Evolutionary conservation across 2,113 vertebrate species (phyloP).

Genomic region (Tretioscincus oriximinensis): DNA sequence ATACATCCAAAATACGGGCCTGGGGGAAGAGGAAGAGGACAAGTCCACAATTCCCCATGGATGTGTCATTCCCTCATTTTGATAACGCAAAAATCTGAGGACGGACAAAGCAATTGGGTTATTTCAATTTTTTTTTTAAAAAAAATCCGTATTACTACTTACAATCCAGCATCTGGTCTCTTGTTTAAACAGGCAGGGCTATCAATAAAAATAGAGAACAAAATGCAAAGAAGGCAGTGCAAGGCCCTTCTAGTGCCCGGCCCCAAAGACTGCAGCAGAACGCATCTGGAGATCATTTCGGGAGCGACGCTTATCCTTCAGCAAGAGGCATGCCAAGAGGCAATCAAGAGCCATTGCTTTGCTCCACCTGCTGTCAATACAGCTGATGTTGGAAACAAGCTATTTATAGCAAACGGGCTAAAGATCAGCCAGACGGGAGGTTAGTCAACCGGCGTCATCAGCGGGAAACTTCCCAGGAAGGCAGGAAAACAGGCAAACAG

Average conservation of each 20-base stretch:
- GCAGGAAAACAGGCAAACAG: conserved; percentile 27
- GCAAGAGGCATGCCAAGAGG: conserved; percentile 44
- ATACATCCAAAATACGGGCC: too few species aligned
- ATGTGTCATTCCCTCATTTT: too few species aligned
- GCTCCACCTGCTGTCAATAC: conserved; percentile 41
- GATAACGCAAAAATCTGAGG: too few species aligned
- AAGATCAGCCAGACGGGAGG: conserved; percentile 52
- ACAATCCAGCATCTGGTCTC: too few species aligned
- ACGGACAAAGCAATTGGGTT: too few species aligned
- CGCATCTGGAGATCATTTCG: conserved; percentile 2
- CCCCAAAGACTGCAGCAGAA: not conserved
- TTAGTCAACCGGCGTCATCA: conserved; percentile 34
- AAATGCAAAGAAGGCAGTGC: not conserved
- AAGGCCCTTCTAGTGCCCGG: not conserved
- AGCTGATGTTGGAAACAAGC: conserved; percentile 27
- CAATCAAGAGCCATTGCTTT: conserved; percentile 43
- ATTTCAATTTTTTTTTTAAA: too few species aligned
- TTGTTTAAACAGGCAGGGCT: not conserved
- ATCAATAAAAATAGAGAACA: not conserved
- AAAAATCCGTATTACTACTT: too few species aligned
- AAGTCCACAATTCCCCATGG: too few species aligned
- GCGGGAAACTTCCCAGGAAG: not conserved
- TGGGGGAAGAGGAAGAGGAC: too few species aligned
- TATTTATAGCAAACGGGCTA: conserved; percentile 63
- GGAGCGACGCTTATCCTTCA: conserved; percentile 9